These are phyloP conservation scores for Ardeotis arabs DNA, from an alignment of 2,113 vertebrate genomes.

Conservation along the genomic window DNA sequence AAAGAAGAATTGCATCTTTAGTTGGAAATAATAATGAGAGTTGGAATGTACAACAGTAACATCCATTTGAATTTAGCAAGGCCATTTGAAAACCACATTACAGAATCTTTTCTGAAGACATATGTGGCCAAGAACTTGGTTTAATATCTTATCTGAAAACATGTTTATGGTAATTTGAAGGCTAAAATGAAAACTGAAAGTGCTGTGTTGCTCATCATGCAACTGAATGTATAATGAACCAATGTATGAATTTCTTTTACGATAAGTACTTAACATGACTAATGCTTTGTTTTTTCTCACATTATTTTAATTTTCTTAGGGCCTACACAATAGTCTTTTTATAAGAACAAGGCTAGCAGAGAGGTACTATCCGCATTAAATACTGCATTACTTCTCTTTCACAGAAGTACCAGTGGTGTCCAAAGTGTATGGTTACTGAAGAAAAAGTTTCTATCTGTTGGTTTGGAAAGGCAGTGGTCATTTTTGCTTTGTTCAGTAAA, in stretches of 20 bases:
- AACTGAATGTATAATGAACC: neutral
- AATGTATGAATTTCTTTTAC: neutral
- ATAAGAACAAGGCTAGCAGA: neutral
- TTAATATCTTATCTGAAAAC: slow-evolving; percentile 9
- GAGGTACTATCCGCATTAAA: neutral
- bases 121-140: neutral
- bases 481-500: neutral
- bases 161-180: neutral
- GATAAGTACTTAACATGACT: neutral
- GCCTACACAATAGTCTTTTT: neutral
- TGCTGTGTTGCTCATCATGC: neutral
- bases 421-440: neutral
- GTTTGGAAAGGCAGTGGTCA: neutral
- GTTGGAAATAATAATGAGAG: neutral
- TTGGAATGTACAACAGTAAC: neutral
- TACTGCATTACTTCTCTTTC: neutral
- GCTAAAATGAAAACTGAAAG: neutral
- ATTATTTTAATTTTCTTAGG: neutral
- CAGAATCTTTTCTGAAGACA: neutral
- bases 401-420: neutral
- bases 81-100: neutral
- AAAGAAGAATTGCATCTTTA: neutral
- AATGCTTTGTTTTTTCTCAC: neutral
- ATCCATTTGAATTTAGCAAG: neutral
- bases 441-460: neutral